Evolutionary conservation across 2,797 vertebrate genomes (phyloP).

Genomic region (Muscicapa comitata): DNA sequence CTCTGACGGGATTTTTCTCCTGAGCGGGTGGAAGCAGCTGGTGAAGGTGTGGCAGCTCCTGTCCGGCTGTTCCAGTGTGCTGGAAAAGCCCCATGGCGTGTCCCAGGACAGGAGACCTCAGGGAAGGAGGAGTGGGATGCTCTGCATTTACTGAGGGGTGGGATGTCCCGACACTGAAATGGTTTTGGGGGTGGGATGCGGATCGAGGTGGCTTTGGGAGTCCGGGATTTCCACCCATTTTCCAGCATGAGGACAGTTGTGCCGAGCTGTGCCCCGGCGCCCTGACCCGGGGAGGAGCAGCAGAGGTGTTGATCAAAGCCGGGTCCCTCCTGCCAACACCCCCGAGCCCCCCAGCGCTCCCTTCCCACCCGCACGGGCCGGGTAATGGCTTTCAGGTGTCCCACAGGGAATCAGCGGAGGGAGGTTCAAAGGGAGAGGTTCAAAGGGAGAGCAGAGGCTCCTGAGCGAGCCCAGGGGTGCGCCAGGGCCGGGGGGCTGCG

Average conservation of each 20-base stretch:
- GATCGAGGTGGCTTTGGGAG: not conserved
- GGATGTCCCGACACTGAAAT: accelerated
- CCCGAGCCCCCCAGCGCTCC: not conserved
- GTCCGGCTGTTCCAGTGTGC: accelerated
- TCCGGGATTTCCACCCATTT: accelerated
- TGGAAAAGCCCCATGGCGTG: not conserved
- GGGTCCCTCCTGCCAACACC: not conserved
- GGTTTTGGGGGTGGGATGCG: not conserved
- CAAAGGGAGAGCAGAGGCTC: not conserved
- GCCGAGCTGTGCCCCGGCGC: not conserved
- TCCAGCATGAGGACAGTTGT: not conserved
- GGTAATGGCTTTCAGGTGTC: slow-evolving; percentile 36
- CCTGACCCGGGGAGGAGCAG: not conserved
- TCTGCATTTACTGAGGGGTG: no score
- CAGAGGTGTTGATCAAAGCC: not conserved
- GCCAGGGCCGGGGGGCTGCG: not conserved
- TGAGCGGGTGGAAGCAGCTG: not conserved
- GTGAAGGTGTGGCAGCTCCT: not conserved
- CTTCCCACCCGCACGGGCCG: not conserved
- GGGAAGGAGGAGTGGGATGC: not conserved
- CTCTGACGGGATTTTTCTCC: accelerated
- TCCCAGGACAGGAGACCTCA: not conserved
- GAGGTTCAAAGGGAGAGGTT: not conserved
- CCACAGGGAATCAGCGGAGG: accelerated
- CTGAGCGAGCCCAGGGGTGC: not conserved